Evolutionary conservation across 2,113 vertebrate species (phyloP).

Genomic region (Turnix velox): DNA sequence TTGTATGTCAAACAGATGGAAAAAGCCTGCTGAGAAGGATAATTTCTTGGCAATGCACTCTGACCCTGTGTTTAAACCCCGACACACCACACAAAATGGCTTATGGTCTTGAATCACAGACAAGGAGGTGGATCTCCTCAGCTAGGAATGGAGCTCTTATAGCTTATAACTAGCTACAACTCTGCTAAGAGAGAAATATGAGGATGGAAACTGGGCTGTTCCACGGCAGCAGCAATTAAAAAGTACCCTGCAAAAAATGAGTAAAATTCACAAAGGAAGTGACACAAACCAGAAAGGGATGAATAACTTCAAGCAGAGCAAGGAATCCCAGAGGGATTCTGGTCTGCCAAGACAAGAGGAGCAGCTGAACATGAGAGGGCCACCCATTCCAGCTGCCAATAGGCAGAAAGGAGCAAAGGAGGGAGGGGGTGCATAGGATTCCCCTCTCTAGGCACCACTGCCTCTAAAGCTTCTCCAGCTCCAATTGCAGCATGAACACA

Average conservation of each 20-base stretch:
- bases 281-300: background rate
- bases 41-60: background rate
- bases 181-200: background rate
- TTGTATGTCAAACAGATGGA: background rate
- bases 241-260: background rate
- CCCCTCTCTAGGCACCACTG: too few relatives aligned
- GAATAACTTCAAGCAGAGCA: background rate
- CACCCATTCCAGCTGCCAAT: background rate
- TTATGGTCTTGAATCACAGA: background rate
- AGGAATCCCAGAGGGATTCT: background rate
- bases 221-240: background rate
- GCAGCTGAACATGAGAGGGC: rapidly evolving
- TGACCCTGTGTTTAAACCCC: background rate
- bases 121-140: background rate
- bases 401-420: rapidly evolving
- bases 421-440: too few relatives aligned
- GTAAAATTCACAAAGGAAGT: background rate
- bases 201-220: background rate
- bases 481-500: background rate
- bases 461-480: background rate
- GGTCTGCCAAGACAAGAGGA: background rate
- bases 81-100: background rate
- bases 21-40: background rate
- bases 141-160: background rate
- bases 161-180: background rate